Conservation (phyloP, 2,797 vertebrate species). For the Tachyglossus aculeatus region DNA sequence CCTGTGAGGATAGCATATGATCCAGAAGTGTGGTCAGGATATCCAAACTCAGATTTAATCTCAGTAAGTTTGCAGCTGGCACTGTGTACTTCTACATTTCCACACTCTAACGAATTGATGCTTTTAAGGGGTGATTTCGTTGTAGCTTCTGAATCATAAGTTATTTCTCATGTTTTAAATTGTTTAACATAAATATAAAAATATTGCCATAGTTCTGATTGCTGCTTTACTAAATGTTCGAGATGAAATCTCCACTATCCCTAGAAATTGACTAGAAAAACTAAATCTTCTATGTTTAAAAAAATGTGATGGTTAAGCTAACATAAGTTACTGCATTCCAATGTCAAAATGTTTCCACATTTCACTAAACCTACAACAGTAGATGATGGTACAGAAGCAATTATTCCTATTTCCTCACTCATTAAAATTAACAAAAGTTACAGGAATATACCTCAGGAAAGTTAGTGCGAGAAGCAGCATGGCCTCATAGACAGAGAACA, state of each 20-base stretch:
- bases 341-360: conserved; percentile 42
- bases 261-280: not conserved
- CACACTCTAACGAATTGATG: conserved; percentile 44
- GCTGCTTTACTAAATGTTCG: conserved; percentile 67
- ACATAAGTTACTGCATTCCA: conserved; percentile 6
- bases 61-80: conserved; percentile 1
- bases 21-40: conserved; percentile 21
- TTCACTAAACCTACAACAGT: conserved; percentile 10
- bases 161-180: conserved; percentile 54
- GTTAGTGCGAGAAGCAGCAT: fast-evolving
- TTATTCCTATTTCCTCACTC: not conserved
- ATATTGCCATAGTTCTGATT: conserved; percentile 40
- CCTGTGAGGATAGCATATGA: conserved; percentile 33
- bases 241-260: conserved; percentile 58
- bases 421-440: not conserved
- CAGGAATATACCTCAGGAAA: not conserved
- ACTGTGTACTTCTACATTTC: conserved; percentile 9
- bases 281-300: conserved; percentile 5
- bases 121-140: conserved; percentile 55
- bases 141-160: conserved; percentile 40
- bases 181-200: conserved; percentile 45
- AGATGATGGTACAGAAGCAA: conserved; percentile 22
- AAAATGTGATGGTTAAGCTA: conserved; percentile 20
- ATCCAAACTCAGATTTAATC: conserved; percentile 19
- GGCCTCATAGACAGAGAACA: not conserved